Evolutionary conservation across 2,888 invertebrate genomes (phyloP).

Genomic region (Meganola albula): DNA sequence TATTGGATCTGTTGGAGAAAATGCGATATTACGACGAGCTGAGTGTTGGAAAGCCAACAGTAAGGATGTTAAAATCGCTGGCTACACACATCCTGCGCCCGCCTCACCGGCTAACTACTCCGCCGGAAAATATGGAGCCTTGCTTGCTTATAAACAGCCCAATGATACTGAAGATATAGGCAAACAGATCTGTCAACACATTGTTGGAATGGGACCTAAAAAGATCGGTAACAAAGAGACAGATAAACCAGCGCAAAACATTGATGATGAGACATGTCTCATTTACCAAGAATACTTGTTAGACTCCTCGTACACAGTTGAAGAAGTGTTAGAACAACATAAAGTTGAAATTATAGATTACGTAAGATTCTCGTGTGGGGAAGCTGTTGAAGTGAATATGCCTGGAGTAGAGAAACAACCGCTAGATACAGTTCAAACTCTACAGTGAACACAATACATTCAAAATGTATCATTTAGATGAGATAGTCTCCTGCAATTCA

Average conservation of each 20-base stretch:
- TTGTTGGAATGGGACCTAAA: constrained; percentile 91
- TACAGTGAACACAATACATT: too few species aligned
- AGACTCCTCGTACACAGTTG: constrained; percentile 85
- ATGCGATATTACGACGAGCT: constrained; percentile 88
- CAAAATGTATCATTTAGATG: too few species aligned
- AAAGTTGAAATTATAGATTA: constrained; percentile 86
- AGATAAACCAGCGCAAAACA: constrained; percentile 80
- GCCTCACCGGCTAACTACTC: constrained; percentile 66
- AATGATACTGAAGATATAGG: constrained; percentile 73
- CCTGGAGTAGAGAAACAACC: constrained; percentile 71
- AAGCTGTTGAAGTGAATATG: constrained; percentile 59
- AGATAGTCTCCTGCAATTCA: too few species aligned
- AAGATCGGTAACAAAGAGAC: constrained; percentile 82
- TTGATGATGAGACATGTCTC: constrained; percentile 87
- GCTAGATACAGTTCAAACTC: constrained; percentile 79
- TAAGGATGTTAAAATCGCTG: constrained; percentile 75
- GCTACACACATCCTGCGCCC: constrained; percentile 89
- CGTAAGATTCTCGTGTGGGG: constrained; percentile 92
- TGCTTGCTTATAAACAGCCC: constrained; percentile 83
- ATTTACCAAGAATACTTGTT: constrained; percentile 92
- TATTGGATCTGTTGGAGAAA: constrained; percentile 94
- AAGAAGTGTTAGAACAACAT: constrained; percentile 82
- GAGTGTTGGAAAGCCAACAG: constrained; percentile 82
- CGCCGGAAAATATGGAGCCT: constrained; percentile 90
- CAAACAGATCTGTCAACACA: constrained; percentile 92